Conservation (phyloP, 1,140 invertebrate species). For the Megalopta genalis region DNA sequence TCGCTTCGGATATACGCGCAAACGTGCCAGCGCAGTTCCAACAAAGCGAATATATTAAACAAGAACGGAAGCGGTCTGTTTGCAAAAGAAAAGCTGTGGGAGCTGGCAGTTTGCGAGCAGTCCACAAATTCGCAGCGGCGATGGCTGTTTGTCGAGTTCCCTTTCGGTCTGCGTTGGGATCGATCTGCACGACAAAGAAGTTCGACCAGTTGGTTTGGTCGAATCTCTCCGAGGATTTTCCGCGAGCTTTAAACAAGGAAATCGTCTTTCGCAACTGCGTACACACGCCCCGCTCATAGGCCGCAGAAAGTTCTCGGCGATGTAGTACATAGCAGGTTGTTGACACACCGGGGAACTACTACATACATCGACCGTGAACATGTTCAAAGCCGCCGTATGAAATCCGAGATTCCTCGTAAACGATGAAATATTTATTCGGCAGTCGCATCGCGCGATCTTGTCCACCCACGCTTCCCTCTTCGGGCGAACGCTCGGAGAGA, state of each 20-base stretch:
- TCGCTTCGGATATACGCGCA: too few relatives aligned
- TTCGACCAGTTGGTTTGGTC: not conserved
- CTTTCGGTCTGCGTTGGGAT: not conserved
- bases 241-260: not conserved
- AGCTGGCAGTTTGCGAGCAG: too few relatives aligned
- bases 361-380: not conserved
- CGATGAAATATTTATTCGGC: not conserved
- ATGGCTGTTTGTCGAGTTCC: not conserved
- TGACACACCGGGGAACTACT: not conserved
- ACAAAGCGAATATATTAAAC: not conserved
- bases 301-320: not conserved
- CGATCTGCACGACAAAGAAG: not conserved
- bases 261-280: not conserved
- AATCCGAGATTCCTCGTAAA: slow-evolving; percentile 1
- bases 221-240: not conserved
- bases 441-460: not conserved
- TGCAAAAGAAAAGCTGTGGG: not conserved
- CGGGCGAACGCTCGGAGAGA: too few relatives aligned
- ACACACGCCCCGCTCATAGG: not conserved
- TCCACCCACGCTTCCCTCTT: not conserved
- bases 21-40: too few relatives aligned
- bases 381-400: not conserved
- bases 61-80: not conserved
- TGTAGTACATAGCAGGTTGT: not conserved
- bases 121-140: not conserved